Evolutionary conservation across 1,140 invertebrate genomes (phyloP).

Genomic region (Rhopalosiphum padi): DNA sequence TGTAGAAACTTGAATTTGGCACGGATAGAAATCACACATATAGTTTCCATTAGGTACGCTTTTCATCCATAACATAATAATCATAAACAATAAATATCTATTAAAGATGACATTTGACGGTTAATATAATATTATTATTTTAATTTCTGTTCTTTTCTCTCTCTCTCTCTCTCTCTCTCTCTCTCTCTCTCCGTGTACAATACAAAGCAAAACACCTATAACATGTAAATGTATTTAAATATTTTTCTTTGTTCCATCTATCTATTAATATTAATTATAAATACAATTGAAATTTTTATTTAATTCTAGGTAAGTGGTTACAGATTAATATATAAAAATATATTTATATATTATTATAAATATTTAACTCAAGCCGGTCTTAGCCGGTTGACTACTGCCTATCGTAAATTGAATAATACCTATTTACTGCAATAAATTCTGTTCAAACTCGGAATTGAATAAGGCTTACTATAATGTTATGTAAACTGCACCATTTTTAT

Average conservation of each 20-base stretch:
- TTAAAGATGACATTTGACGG: not conserved
- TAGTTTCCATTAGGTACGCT: not conserved
- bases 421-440: not conserved
- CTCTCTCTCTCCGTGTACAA: not conserved
- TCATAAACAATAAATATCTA: not conserved
- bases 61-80: not conserved
- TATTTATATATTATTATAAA: not conserved
- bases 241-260: not conserved
- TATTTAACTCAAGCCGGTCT: not conserved
- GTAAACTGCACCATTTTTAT: not conserved
- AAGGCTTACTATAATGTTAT: not conserved
- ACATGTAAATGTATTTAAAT: not conserved
- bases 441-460: not conserved
- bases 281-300: not conserved
- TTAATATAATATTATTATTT: not conserved
- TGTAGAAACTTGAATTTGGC: slow-evolving; percentile 1
- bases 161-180: not conserved
- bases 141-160: not conserved
- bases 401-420: not conserved
- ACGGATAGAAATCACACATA: not conserved
- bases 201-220: not conserved
- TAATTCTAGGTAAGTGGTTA: not conserved
- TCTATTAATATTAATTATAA: not conserved
- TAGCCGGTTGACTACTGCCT: not conserved
- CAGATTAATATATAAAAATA: not conserved